Conservation (phyloP, 2,888 invertebrate species). For the Chouioia cunea region DNA sequence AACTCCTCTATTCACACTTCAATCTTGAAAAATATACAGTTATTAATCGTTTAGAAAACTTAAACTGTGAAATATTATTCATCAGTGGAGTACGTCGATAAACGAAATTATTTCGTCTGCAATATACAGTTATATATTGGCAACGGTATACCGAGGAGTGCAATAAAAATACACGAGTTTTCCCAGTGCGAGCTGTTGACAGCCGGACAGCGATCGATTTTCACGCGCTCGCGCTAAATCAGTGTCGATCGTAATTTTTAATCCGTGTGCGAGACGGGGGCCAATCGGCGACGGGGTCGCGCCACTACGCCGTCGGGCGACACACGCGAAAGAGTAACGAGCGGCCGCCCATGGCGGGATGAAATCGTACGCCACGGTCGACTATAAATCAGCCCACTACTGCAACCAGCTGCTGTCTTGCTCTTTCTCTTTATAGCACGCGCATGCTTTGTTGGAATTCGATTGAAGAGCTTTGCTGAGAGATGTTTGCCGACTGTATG, state of each 20-base stretch:
- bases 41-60: too few species aligned
- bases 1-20: conserved; percentile 21
- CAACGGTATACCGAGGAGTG: background rate
- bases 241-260: conserved; percentile 62
- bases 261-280: conserved; percentile 50
- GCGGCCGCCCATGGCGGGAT: conserved; percentile 49
- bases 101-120: too few species aligned
- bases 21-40: too few species aligned
- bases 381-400: conserved; percentile 54
- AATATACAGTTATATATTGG: too few species aligned
- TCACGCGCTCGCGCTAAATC: conserved; percentile 53
- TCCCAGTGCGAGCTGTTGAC: conserved; percentile 36
- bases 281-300: conserved; percentile 49
- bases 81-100: too few species aligned
- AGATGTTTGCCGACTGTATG: too few species aligned
- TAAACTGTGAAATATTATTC: conserved; percentile 9
- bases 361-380: conserved; percentile 55
- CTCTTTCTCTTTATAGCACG: too few species aligned
- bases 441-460: too few species aligned
- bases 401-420: too few species aligned
- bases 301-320: conserved; percentile 50
- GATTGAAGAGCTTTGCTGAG: too few species aligned
- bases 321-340: conserved; percentile 57
- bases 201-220: conserved; percentile 39
- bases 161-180: conserved; percentile 44